Conservation (phyloP, 1,140 invertebrate species). For the Diachasmimorpha longicaudata region DNA sequence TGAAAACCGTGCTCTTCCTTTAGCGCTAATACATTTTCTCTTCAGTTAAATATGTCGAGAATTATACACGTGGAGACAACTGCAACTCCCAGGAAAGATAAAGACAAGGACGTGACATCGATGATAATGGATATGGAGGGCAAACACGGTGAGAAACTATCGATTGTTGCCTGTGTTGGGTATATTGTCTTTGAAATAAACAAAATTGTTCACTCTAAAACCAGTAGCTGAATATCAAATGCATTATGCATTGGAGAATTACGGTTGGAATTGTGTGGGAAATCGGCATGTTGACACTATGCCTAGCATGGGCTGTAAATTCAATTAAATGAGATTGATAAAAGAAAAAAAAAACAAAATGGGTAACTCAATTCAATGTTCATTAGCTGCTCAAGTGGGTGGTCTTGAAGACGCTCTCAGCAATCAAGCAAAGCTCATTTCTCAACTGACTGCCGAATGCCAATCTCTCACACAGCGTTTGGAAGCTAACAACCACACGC, state of each 20-base stretch:
- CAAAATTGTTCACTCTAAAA: constrained; percentile 15
- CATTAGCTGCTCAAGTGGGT: constrained; percentile 80
- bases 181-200: constrained; percentile 48
- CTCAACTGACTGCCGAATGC: constrained; percentile 84
- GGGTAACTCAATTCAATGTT: constrained; percentile 56
- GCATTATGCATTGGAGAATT: constrained; percentile 7
- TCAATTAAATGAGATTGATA: constrained; percentile 39
- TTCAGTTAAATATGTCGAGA: constrained; percentile 59
- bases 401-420: constrained; percentile 85
- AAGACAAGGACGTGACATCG: constrained; percentile 73
- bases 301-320: constrained; percentile 55
- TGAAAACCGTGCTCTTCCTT: neutral
- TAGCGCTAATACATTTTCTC: constrained; percentile 19
- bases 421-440: constrained; percentile 86
- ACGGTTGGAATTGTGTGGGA: constrained; percentile 59
- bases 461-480: constrained; percentile 83
- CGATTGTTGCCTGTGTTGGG: constrained; percentile 53
- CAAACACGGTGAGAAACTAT: constrained; percentile 74
- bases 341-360: constrained; percentile 42
- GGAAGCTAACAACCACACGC: constrained; percentile 80
- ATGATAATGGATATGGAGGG: constrained; percentile 79
- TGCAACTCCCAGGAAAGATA: constrained; percentile 61
- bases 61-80: constrained; percentile 38
- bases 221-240: constrained; percentile 5
- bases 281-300: constrained; percentile 57